phyloP scores from a whole-genome alignment of 2,113 vertebrate genomes.

The Columba livia region DNA sequence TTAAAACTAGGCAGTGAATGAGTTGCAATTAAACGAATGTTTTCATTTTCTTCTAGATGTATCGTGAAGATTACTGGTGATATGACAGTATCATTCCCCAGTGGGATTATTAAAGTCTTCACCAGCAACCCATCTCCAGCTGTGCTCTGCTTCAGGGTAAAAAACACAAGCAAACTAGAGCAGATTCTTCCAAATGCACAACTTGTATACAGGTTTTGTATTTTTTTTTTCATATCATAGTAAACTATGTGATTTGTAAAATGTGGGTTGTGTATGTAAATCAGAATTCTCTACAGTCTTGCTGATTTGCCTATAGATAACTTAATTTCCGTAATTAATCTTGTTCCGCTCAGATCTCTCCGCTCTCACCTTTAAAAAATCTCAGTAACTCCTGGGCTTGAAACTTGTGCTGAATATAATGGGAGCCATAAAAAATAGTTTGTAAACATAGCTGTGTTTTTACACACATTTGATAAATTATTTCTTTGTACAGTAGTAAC shows the following conservation, averaged over 20 bases:
- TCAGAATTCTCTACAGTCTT: background rate
- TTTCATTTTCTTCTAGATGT: slow-evolving; percentile 76
- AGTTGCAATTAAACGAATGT: background rate
- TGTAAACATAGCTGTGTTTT: background rate
- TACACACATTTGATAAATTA: background rate
- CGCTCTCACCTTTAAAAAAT: background rate
- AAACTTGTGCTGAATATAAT: background rate
- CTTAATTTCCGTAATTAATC: background rate
- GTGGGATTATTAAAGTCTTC: slow-evolving; percentile 96
- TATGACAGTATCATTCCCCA: slow-evolving; percentile 96
- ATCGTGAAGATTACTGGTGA: slow-evolving; percentile 99
- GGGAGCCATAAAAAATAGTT: background rate
- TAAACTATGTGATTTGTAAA: background rate
- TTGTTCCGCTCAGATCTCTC: background rate
- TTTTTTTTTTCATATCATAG: background rate
- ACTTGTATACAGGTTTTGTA: slow-evolving; percentile 89
- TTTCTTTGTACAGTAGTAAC: background rate
- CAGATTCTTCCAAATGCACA: slow-evolving; percentile 95
- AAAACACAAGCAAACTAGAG: slow-evolving; percentile 90
- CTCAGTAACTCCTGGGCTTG: background rate
- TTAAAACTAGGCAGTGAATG: background rate
- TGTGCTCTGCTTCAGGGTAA: slow-evolving; percentile 91
- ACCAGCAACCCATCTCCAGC: slow-evolving; percentile 91
- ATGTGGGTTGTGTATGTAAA: background rate
- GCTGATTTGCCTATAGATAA: background rate